Evolutionary conservation across 1,140 invertebrate genomes (phyloP).

Genomic region (Nixonia krombeini): DNA sequence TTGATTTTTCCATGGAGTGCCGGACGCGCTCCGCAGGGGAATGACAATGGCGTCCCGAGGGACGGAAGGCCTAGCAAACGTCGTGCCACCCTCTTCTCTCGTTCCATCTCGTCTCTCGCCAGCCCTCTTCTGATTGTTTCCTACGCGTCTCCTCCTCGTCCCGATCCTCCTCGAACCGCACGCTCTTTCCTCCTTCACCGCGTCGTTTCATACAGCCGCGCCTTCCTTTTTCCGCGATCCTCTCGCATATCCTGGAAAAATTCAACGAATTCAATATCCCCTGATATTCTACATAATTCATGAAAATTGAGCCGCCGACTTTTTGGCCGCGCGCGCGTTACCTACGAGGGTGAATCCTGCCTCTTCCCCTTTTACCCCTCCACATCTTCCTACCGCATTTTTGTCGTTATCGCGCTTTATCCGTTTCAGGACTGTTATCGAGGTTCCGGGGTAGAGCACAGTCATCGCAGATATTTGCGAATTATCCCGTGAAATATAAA

Average conservation of each 20-base stretch:
- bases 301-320: constrained; percentile 64
- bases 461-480: not conserved
- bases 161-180: constrained; percentile 37
- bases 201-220: constrained; percentile 17
- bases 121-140: constrained; percentile 64
- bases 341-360: constrained; percentile 18
- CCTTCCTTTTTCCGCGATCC: constrained; percentile 25
- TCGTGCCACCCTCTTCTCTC: constrained; percentile 52
- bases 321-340: constrained; percentile 46
- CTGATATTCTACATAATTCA: constrained; percentile 68
- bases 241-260: constrained; percentile 56
- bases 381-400: constrained; percentile 34
- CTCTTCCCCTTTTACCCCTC: constrained; percentile 7
- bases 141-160: constrained; percentile 59
- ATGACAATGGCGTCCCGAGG: constrained; percentile 67
- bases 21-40: constrained; percentile 60
- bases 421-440: constrained; percentile 8
- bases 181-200: constrained; percentile 30
- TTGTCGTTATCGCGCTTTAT: constrained; percentile 17
- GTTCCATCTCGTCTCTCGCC: constrained; percentile 50
- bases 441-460: constrained; percentile 3
- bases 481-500: not conserved
- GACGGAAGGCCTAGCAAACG: constrained; percentile 63
- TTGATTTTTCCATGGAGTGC: constrained; percentile 66
- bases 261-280: constrained; percentile 66